Conservation (phyloP, 2,797 vertebrate genomes). For the Menidia menidia region DNA sequence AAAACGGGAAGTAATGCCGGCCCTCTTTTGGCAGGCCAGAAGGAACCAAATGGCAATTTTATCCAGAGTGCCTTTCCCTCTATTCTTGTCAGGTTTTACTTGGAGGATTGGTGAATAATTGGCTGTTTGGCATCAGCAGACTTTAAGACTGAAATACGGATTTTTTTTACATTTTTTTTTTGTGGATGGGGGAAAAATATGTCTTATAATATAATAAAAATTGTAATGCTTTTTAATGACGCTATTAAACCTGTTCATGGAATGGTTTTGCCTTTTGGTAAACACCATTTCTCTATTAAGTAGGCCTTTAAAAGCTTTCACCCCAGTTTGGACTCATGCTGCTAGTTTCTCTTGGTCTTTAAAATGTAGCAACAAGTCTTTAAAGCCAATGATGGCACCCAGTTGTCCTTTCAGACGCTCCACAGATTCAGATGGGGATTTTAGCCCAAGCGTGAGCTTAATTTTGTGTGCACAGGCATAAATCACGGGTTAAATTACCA, state of each 20-base stretch:
- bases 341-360: background rate
- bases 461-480: slow-evolving; percentile 11
- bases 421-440: slow-evolving; percentile 5
- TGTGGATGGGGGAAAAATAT: too few relatives aligned
- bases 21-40: slow-evolving; percentile 34
- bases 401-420: background rate
- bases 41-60: slow-evolving; percentile 58
- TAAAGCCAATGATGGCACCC: slow-evolving; percentile 6
- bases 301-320: background rate
- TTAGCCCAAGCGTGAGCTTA: background rate
- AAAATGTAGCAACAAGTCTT: background rate
- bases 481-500: slow-evolving; percentile 1
- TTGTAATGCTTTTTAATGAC: slow-evolving; percentile 45
- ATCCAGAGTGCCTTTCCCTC: slow-evolving; percentile 32
- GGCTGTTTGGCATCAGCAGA: slow-evolving; percentile 47
- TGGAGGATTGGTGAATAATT: slow-evolving; percentile 50
- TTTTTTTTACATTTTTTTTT: too few relatives aligned
- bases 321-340: background rate
- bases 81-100: slow-evolving; percentile 41
- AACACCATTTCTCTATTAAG: slow-evolving; percentile 14
- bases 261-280: slow-evolving; percentile 15
- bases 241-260: slow-evolving; percentile 34
- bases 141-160: slow-evolving; percentile 28
- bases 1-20: slow-evolving; percentile 44
- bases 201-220: slow-evolving; percentile 9